Evolutionary conservation across 1,140 invertebrate species (phyloP), one percentile per base, ranked within the genome.

Genomic region (Drosophila nebulosa): DNA sequence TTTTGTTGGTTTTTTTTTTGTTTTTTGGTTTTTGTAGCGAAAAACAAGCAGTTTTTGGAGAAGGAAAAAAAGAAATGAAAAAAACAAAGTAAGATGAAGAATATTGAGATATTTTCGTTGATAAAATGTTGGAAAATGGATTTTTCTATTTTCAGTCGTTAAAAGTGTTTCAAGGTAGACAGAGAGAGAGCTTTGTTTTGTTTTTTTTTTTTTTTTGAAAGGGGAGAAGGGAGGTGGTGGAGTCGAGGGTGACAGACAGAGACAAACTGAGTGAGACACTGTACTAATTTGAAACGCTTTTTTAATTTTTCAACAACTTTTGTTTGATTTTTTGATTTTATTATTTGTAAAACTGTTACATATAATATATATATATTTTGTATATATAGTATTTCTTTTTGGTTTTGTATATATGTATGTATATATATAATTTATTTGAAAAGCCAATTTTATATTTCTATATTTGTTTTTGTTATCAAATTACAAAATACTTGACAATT

Each of bases 41-140:
- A 77, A 86, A 86, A 85, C 81, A 85, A 86, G 83, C 83, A 86
- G 78, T 88, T 86, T 74, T 81, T 84, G 84, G 88, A 79, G 88
- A 88, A 88, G 78, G 78, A 88, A 88, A 86, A 88, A 86, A 88
- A 83, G 78, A 88, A 88, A 88, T 79, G 66, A 88, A 88, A 51
- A 42, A 88, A 86, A 88, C 83, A 86, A 86, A 83, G 83, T 88
- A 88, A 88, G 26, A 55, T 88, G 78, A 88, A 88, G 71, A 46
- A 88, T 83, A 62, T 88, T 88, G 83, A 88, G 75, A 88, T 88
- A 88, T 88, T 74, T 88, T 42, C 74, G 50, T 46, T 46, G 39
- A 46, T 46, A 46, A 46, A 46, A 46, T 46, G 79, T 85, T 53
- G 73, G 65, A 79, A 77, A 84, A 80, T 80, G 78, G 72, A 65